Evolutionary conservation across 1,140 invertebrate species (phyloP).

Genomic region (Leptinotarsa lineolata): DNA sequence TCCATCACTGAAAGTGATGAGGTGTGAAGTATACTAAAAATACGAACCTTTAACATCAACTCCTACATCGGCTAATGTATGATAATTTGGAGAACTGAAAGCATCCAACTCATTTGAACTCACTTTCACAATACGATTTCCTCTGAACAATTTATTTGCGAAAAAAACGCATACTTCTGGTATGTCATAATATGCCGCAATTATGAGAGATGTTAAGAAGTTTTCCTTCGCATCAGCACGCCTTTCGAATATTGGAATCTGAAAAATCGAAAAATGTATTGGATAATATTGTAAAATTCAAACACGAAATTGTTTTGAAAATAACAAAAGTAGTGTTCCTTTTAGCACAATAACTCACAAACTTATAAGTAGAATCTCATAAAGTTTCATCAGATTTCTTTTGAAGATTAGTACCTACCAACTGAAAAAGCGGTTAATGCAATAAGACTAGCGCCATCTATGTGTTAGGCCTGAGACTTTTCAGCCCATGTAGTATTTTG

Average conservation of each 20-base stretch:
- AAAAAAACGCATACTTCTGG: slow-evolving; percentile 95
- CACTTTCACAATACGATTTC: slow-evolving; percentile 87
- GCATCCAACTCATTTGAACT: slow-evolving; percentile 83
- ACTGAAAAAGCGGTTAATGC: background rate
- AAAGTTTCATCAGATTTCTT: no score
- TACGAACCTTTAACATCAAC: slow-evolving; percentile 67
- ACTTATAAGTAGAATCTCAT: no score
- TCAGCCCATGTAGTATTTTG: no score
- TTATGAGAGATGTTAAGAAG: slow-evolving; percentile 85
- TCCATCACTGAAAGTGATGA: no score
- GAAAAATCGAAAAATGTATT: slow-evolving; percentile 41
- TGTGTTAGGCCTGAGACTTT: no score
- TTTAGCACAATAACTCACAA: no score
- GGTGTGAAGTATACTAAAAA: no score
- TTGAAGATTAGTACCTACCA: no score
- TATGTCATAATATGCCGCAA: slow-evolving; percentile 89
- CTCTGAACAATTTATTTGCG: slow-evolving; percentile 84
- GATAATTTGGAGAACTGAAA: slow-evolving; percentile 88
- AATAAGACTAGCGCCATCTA: no score
- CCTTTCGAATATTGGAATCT: slow-evolving; percentile 91
- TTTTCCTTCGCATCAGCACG: slow-evolving; percentile 92
- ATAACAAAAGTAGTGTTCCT: no score
- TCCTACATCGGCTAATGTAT: slow-evolving; percentile 81
- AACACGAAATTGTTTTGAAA: background rate
- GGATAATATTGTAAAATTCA: background rate